Evolutionary conservation across 2,113 vertebrate species (phyloP).

Genomic region (Oxyura jamaicensis): DNA sequence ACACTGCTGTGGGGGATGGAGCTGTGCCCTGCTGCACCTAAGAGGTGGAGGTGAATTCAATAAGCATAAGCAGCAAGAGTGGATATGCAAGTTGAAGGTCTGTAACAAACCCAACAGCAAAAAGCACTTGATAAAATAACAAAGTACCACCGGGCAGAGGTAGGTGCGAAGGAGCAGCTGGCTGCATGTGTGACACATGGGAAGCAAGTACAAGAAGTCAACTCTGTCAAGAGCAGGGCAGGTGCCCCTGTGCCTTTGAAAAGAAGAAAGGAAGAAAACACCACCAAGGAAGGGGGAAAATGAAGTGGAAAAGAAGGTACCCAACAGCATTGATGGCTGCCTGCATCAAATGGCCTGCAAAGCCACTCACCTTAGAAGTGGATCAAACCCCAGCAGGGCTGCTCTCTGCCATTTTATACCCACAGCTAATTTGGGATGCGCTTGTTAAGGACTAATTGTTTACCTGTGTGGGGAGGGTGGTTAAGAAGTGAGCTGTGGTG

Average conservation of each 20-base stretch:
- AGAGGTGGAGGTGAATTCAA: neutral
- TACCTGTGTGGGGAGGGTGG: no score
- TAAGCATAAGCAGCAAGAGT: neutral
- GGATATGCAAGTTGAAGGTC: neutral
- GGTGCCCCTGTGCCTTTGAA: neutral
- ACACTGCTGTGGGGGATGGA: neutral
- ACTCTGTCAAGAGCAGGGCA: neutral
- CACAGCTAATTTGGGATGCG: accelerated
- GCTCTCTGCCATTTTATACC: neutral
- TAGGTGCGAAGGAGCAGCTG: neutral
- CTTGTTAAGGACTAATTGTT: neutral
- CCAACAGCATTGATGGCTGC: neutral
- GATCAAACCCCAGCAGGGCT: no score
- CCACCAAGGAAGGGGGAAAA: neutral
- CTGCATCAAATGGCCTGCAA: neutral
- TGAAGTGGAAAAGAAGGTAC: neutral
- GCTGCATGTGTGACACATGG: accelerated
- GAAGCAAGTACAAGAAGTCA: neutral
- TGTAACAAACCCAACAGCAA: neutral
- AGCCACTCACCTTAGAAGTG: no score
- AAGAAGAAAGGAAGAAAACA: neutral
- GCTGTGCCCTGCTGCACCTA: neutral
- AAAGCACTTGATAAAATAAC: neutral
- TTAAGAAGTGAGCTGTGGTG: accelerated
- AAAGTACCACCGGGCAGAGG: neutral